Base-by-base conservation (phyloP, 2,113 vertebrate species). In the Nycticorax nycticorax region DNA sequence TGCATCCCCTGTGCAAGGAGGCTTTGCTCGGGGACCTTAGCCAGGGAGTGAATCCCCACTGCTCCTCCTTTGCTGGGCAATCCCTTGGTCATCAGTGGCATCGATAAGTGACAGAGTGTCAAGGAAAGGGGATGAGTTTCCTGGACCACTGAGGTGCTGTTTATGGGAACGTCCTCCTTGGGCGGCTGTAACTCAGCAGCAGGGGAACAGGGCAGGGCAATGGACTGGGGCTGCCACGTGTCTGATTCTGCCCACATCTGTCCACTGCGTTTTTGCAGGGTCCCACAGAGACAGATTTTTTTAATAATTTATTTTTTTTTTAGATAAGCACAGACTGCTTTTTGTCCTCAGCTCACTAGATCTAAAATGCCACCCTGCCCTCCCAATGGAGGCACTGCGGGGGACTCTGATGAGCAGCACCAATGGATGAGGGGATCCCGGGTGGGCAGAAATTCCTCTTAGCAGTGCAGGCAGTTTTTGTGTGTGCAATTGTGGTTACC, bases 1-100 rank as follows among this genome's bases (percentile, higher is more conserved):
- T 13, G 7, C 30, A 17, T 22, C 19, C 22, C 0, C 19, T 0
- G 2, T 35, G n/a, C 23, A n/a, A 37, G 0, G 2, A 37, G 33
- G 35, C 30, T 23, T n/a, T 37, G 24, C 62, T 55, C 43, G 6
- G 48, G 84, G 39, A 84, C 8, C 7, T 66, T 60, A 41, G 30
- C 47, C 41, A 55, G 50, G 39, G 52, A 48, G 15, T 12, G 19
- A 73, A 41, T 47, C 30, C 14, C 11, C 37, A 14, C 32, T 1
- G 4, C 11, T 22, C 19, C 15, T 47, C 48, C 57, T 88, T 56
- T 50, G 53, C 27, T 30, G 28, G 85, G 24, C 41, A 73, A 82
- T 50, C 47, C 13, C 59, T 76, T 62, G 75, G 47, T 67, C 48
- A 56, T 27, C 12, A 12, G 57, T 17, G 53, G 28, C 68, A 80